These are phyloP conservation scores for Apodemus agrarius DNA, from an alignment of 2,797 vertebrate species.

Conservation along the genomic window DNA sequence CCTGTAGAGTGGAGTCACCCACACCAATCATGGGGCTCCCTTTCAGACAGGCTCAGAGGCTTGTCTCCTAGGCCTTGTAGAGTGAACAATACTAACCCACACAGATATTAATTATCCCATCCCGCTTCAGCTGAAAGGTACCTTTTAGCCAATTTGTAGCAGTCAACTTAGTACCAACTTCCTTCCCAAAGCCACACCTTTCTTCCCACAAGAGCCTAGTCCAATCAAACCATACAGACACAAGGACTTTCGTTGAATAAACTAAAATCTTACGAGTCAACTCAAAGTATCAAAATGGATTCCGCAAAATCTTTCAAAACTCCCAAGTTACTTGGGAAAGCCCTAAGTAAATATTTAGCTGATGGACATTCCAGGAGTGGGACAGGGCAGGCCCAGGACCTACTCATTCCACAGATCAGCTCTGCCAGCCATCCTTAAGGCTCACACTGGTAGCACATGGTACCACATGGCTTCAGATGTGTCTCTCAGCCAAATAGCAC, in stretches of 20 bases:
- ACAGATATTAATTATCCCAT: not conserved
- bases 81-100: not conserved
- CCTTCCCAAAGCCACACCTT: not conserved
- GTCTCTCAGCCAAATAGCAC: not conserved
- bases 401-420: not conserved
- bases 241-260: conserved; percentile 57
- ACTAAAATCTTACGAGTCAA: conserved; percentile 61
- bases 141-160: not conserved
- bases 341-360: conserved; percentile 69
- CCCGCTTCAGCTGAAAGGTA: not conserved
- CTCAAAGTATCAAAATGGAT: conserved; percentile 47
- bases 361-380: not conserved
- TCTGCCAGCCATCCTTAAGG: not conserved
- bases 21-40: not conserved
- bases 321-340: not conserved
- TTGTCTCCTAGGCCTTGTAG: not conserved
- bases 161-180: not conserved
- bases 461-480: not conserved
- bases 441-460: not conserved
- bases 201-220: not conserved
- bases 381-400: not conserved
- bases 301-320: conserved; percentile 30
- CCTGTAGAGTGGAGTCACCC: not conserved
- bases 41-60: not conserved
- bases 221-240: not conserved